These are phyloP conservation scores for Tromatobia lineatoria DNA, from an alignment of 2,888 invertebrate species.

Conservation along the genomic window DNA sequence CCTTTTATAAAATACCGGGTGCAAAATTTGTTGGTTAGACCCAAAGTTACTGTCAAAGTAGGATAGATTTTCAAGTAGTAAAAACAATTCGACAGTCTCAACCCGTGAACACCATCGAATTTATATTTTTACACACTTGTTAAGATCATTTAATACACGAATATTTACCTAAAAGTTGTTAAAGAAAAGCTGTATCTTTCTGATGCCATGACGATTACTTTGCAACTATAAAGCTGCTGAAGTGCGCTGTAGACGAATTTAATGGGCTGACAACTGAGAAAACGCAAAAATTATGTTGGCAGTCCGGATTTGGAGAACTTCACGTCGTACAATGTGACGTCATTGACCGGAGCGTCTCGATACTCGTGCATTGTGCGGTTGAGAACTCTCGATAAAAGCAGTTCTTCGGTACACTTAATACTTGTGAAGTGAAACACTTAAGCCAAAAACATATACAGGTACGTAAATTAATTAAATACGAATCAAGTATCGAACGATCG, in stretches of 20 bases:
- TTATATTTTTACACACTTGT: neutral
- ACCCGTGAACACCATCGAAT: neutral
- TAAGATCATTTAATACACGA: conserved; percentile 33
- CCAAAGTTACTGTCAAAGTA: conserved; percentile 19
- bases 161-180: conserved; percentile 92
- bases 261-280: neutral
- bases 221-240: conserved; percentile 81
- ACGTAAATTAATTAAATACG: neutral
- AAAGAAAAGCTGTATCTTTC: conserved; percentile 99
- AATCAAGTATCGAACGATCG: neutral
- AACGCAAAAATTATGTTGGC: neutral
- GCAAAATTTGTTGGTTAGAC: conserved; percentile 56
- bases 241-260: conserved; percentile 21
- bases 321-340: neutral
- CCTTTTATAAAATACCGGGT: conserved; percentile 6
- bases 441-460: neutral
- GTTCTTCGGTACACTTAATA: neutral
- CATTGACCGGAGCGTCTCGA: conserved; percentile 2
- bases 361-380: neutral
- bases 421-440: neutral
- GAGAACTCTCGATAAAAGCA: neutral
- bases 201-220: conserved; percentile 93
- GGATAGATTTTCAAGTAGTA: neutral
- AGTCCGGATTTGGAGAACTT: neutral
- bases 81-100: neutral